Evolutionary conservation across 2,888 invertebrate species (phyloP), one percentile per base, ranked within the genome.

Genomic region (Drosophila mettleri): DNA sequence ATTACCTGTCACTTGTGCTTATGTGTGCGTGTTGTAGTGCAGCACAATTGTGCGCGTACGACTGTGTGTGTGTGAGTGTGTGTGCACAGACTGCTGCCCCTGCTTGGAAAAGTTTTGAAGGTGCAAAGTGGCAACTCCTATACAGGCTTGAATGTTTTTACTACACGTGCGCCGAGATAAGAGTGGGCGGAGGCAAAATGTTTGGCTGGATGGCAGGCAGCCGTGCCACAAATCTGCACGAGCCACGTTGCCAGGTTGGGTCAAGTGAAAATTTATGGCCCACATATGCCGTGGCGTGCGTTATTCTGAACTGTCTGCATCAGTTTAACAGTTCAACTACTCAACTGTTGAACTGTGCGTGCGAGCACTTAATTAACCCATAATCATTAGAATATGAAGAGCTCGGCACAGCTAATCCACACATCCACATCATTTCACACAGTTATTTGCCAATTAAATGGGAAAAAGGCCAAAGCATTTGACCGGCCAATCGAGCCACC

Each of bases 1-100:
- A 86, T 83, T 86, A 83, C 87, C 87, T 83, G 87, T 83, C 87
- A 86, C 79, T 86, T 76, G 71, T 76, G 53, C 53, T 54, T 54
- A 27, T 46, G 45, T 64, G 41, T 48, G 52, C 39, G 38, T 54
- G 49, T 62, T 24, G 27, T 34, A 20, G 20, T 16, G 20, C 24
- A 45, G 49, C 33, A n/a, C 22, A 34, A 34, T 48, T 45, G 27
- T 3, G 16, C 4, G 14, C 9, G 49, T 4, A 12, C 2, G 36
- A 18, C 7, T 24, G 24, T 9, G 12, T 10, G n/a, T 22, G 48
- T 20, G n/a, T 39, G 34, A 45, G 52, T 24, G 39, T 34, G 46
- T 31, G 33, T 12, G 29, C 8, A 7, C 16, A 45, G 16, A 2
- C 3, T n/a, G 4, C n/a, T 22, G 24, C 31, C 20, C 49, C 22